Evolutionary conservation across 2,797 vertebrate species (phyloP), one percentile per base, ranked within the genome.

Genomic region (Dermochelys coriacea): DNA sequence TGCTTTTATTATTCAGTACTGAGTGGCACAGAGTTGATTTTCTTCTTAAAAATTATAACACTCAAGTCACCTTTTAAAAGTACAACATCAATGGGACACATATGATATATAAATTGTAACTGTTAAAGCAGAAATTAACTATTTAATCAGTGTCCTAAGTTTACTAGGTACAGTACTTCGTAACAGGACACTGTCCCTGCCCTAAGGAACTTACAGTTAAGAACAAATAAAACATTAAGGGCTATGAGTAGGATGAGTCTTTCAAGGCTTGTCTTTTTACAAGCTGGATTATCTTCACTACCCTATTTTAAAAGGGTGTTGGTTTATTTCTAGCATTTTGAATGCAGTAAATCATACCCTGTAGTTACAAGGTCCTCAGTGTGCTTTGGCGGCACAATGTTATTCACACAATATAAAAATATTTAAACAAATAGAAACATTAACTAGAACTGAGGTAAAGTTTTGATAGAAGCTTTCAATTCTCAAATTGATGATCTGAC

Each of bases 71-170:
- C 64, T 23, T 68, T 68, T 71, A 41, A 71, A 71, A 77, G 15
- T 49, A 49, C 27, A 75, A 8, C 15, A 16, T 49, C 25, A 77
- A 1, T 77, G 74, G 14, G 74, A 16, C 3, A 75, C 45, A 4
- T 27, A 23, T 29, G 41, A 15, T 3, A 0, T 82, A 49, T 37
- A 31, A 52, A 74, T 82, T 80, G 25, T 86, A 75, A 85, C 50
- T 31, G n/a, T 15, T 91, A 59, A 45, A 87, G 18, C 84, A 79
- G 77, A 83, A 92, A 45, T 19, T 83, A 54, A 88, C 64, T 47
- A 9, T 77, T 47, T 79, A 80, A 83, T 61, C 49, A 54, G 0
- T 0, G 0, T 23, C 18, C 0, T 29, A 34, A 51, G 16, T 88
- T 91, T 50, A 9, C 74, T 75, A 5, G 21, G 0, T 27, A 34